Percentiles rank a stretch among this genome's conserved stretches.
These are phyloP conservation scores for Cremastinae sp. DNA, from an alignment of 2,888 invertebrate genomes.

Conservation along the genomic window DNA sequence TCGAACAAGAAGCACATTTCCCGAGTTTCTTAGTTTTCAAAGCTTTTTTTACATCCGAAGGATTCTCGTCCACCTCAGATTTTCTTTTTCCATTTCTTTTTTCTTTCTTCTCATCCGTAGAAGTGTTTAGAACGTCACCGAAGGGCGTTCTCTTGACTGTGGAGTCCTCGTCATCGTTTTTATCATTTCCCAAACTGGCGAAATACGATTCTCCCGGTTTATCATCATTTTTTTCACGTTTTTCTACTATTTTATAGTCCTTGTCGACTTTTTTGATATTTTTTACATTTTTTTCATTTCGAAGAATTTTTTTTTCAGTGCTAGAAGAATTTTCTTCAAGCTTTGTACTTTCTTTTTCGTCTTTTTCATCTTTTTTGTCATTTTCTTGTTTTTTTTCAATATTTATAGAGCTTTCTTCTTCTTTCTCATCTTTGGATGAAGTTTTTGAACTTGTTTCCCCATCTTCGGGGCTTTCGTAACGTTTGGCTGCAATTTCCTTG, in stretches of 20 bases:
- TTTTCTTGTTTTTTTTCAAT: background rate
- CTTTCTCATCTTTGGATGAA: conserved; percentile 68
- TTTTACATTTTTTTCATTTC: background rate
- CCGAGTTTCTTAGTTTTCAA: background rate
- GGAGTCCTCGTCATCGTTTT: background rate
- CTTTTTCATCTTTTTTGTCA: conserved; percentile 1
- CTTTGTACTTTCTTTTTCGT: background rate
- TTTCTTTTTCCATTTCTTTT: conserved; percentile 61
- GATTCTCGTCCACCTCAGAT: conserved; percentile 30
- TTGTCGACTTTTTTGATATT: conserved; percentile 5
- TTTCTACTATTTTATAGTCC: background rate
- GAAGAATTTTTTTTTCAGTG: conserved; percentile 51
- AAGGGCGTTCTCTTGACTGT: conserved; percentile 68
- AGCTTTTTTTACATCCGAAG: conserved; percentile 39
- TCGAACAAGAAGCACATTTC: conserved; percentile 66
- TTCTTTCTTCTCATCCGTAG: conserved; percentile 40
- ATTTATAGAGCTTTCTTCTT: conserved; percentile 60
- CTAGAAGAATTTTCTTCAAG: background rate
- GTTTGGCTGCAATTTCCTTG: conserved; percentile 66
- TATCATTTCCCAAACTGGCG: too few relatives aligned
- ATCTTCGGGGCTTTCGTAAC: conserved; percentile 66
- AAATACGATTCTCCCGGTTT: background rate
- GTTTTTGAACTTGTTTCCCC: conserved; percentile 69
- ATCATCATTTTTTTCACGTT: background rate
- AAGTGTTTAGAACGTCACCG: conserved; percentile 69